These are phyloP conservation scores for Parazoanthus atlanticus DNA, from an alignment of 92 coral and sea anemone species.

Conservation along the genomic window DNA sequence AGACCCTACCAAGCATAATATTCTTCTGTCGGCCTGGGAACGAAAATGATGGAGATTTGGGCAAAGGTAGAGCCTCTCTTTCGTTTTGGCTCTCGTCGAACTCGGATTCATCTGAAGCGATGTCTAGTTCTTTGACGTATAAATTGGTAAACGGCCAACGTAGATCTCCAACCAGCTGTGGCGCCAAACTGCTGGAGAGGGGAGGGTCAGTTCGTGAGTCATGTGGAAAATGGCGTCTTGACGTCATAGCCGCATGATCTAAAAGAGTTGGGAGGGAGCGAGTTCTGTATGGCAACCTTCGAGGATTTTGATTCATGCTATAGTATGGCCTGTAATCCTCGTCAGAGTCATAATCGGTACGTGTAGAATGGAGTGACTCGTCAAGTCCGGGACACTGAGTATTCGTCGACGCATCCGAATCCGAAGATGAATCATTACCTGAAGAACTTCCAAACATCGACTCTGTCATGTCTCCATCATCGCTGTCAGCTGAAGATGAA, in stretches of 20 bases:
- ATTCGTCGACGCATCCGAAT: background rate
- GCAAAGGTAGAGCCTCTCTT: background rate
- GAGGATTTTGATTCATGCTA: background rate
- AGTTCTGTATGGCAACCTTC: background rate
- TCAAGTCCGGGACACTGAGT: background rate
- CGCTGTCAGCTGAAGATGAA: slow-evolving; percentile 33
- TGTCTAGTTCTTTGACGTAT: slow-evolving; percentile 28
- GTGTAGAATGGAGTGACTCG: background rate
- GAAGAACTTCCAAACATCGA: slow-evolving; percentile 26
- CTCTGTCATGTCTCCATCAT: slow-evolving; percentile 21
- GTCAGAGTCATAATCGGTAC: background rate
- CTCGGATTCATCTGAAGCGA: slow-evolving; percentile 7
- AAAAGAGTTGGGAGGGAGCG: slow-evolving; percentile 16
- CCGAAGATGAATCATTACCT: background rate
- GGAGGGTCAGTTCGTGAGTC: background rate
- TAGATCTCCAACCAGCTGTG: background rate
- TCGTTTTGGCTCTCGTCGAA: slow-evolving; percentile 12
- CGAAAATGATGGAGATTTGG: background rate
- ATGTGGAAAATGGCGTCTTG: background rate
- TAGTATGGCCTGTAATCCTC: background rate
- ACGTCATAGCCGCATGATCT: background rate
- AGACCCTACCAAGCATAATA: slow-evolving; percentile 34
- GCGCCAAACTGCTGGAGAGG: background rate
- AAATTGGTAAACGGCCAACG: slow-evolving; percentile 32
- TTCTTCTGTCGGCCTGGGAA: slow-evolving; percentile 37